Percentiles rank a stretch among this genome's conserved stretches.
Evolutionary conservation across 2,797 vertebrate species (phyloP).

Genomic region (Psittacula derbiana): DNA sequence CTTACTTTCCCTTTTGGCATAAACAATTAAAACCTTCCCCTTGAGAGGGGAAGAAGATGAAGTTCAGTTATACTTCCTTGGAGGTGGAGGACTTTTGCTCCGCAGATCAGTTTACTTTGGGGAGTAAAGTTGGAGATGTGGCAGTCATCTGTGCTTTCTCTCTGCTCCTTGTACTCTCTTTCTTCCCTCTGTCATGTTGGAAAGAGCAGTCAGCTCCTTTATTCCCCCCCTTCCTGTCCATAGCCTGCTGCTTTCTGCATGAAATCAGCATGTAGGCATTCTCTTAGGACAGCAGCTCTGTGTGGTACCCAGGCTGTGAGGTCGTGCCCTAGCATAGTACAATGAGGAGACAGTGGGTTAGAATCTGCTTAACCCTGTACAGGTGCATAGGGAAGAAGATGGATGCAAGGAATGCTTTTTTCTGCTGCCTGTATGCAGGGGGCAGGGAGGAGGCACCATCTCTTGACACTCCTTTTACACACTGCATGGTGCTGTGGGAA

Average conservation of each 20-base stretch:
- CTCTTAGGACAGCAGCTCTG: background rate
- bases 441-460: background rate
- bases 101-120: background rate
- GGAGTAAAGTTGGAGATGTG: background rate
- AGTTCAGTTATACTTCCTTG: background rate
- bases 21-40: background rate
- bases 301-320: background rate
- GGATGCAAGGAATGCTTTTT: background rate
- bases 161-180: background rate
- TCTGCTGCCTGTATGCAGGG: background rate
- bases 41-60: background rate
- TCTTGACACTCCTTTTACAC: background rate
- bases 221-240: background rate
- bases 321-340: background rate
- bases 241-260: background rate
- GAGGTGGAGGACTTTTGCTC: background rate
- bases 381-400: background rate
- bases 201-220: background rate
- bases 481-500: background rate
- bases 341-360: background rate
- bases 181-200: background rate
- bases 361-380: background rate
- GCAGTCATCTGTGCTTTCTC: background rate
- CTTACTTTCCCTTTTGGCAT: background rate
- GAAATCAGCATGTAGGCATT: background rate